A percentile compares a stretch with the other conserved stretches of the same genome.
These are phyloP conservation scores for Fundulus diaphanus DNA, from an alignment of 2,797 vertebrate genomes.

Conservation along the genomic window DNA sequence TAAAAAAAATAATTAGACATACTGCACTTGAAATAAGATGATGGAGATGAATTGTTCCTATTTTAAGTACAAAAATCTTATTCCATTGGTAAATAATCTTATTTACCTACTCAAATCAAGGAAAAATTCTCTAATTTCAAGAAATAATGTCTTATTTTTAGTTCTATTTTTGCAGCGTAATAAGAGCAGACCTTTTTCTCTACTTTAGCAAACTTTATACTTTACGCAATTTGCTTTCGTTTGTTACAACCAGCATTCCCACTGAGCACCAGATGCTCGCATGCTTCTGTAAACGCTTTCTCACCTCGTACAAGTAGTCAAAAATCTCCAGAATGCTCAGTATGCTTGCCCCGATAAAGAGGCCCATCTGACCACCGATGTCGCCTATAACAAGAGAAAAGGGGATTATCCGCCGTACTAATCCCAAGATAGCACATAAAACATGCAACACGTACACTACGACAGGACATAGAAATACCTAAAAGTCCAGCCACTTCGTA, in stretches of 20 bases:
- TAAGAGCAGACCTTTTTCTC: neutral
- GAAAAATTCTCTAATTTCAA: too few species aligned
- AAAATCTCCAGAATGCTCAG: slow-evolving; percentile 97
- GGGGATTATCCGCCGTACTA: neutral
- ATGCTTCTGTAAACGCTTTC: slow-evolving; percentile 13
- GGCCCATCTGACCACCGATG: slow-evolving; percentile 98
- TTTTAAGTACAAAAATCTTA: too few species aligned
- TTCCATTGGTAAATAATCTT: too few species aligned
- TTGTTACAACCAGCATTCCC: neutral
- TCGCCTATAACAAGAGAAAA: slow-evolving; percentile 84
- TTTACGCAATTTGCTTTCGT: neutral
- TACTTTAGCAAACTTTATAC: neutral
- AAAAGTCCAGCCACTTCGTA: slow-evolving; percentile 97
- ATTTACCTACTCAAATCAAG: too few species aligned
- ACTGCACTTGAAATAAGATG: too few species aligned
- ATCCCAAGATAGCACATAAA: neutral
- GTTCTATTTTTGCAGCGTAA: too few species aligned
- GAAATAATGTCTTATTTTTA: too few species aligned
- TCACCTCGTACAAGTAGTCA: slow-evolving; percentile 98
- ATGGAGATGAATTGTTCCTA: too few species aligned
- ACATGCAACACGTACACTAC: neutral
- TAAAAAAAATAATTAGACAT: too few species aligned
- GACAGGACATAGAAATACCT: slow-evolving; percentile 76
- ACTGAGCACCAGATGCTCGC: neutral
- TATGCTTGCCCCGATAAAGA: slow-evolving; percentile 98